phyloP scores from a whole-genome alignment of 2,113 vertebrate genomes.

The Dipodomys merriami region DNA sequence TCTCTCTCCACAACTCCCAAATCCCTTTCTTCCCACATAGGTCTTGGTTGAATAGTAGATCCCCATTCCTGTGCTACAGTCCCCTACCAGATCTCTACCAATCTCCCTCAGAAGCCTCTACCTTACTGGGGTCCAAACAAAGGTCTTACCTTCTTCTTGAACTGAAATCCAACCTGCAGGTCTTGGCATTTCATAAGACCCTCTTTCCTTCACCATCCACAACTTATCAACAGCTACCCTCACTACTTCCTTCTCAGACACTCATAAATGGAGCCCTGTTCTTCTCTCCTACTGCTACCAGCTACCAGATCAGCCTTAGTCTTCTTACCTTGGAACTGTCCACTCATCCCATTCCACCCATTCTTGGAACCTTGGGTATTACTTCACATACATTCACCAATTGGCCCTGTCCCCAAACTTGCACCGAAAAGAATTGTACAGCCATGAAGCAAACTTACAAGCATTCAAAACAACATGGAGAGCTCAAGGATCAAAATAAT shows the following conservation, averaged over 20 bases:
- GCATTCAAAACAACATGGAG: no score
- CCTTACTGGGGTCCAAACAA: not conserved
- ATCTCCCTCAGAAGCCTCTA: not conserved
- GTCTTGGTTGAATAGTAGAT: not conserved
- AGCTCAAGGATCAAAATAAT: not conserved
- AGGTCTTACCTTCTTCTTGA: not conserved
- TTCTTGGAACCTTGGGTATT: not conserved
- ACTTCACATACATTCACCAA: not conserved
- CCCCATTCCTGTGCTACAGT: not conserved
- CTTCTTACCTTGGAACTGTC: not conserved
- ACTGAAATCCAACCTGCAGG: not conserved
- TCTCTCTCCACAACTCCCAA: not conserved
- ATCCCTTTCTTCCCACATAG: not conserved
- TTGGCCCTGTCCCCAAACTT: not conserved
- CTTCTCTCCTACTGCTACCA: not conserved
- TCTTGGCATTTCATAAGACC: not conserved
- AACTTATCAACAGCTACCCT: not conserved
- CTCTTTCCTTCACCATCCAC: not conserved
- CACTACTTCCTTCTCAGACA: not conserved
- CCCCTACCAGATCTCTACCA: not conserved
- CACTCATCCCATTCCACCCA: not conserved
- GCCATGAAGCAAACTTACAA: no score
- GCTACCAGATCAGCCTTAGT: not conserved
- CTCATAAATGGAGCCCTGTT: not conserved
- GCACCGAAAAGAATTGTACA: not conserved